Evolutionary conservation across 2,888 invertebrate species (phyloP).

Genomic region (Melieria picta): DNA sequence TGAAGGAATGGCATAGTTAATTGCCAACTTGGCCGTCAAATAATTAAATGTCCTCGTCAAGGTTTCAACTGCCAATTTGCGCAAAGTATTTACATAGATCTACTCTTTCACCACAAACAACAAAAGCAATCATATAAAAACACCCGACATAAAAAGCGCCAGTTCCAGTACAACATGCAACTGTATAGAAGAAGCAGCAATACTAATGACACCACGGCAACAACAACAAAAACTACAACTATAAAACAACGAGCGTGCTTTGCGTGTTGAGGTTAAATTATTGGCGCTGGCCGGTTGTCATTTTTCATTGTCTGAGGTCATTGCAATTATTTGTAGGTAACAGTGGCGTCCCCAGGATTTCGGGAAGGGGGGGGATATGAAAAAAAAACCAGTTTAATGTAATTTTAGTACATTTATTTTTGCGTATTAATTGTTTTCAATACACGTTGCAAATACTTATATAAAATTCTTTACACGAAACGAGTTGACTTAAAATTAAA

Average conservation of each 20-base stretch:
- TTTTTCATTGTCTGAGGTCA: constrained; percentile 17
- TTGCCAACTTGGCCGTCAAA: no score
- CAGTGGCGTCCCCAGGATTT: no score
- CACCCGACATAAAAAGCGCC: background rate
- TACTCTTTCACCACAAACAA: background rate
- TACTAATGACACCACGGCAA: constrained; percentile 6
- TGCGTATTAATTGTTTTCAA: no score
- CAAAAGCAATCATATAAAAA: constrained; percentile 7
- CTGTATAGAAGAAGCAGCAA: constrained; percentile 1
- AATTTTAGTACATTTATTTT: no score
- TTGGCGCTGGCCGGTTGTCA: background rate
- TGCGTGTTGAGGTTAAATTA: constrained; percentile 18
- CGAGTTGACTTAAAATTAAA: no score
- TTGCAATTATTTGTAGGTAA: constrained; percentile 25
- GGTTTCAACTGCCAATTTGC: background rate
- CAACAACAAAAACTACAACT: constrained; percentile 33
- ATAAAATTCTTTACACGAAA: no score
- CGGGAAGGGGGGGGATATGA: no score
- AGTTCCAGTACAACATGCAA: background rate
- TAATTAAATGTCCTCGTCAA: constrained; percentile 14
- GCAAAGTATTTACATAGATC: background rate
- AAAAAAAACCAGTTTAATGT: no score
- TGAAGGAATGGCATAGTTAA: no score
- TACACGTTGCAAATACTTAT: no score
- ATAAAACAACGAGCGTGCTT: constrained; percentile 2